These are phyloP conservation scores for Hormaphis cornu DNA, from an alignment of 1,140 invertebrate genomes.

Conservation along the genomic window DNA sequence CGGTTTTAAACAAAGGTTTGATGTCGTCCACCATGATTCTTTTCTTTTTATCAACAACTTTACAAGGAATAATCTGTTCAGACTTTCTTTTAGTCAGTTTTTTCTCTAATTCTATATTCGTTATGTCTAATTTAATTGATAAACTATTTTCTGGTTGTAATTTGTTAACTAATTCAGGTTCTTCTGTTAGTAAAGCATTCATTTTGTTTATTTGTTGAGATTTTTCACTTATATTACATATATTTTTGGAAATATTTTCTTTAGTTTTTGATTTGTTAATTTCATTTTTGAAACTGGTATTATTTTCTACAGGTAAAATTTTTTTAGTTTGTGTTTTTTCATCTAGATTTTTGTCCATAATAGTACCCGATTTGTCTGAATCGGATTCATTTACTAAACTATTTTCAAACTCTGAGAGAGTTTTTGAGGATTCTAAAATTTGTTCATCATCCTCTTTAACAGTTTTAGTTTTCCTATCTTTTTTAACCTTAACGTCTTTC, in stretches of 20 bases:
- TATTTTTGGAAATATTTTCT: background rate
- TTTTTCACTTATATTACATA: background rate
- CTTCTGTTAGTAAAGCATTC: background rate
- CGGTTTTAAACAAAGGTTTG: conserved; percentile 36
- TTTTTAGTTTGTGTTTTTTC: background rate
- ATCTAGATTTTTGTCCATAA: background rate
- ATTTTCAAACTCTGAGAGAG: background rate
- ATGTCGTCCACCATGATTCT: conserved; percentile 32
- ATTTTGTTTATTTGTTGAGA: background rate
- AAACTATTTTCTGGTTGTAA: background rate
- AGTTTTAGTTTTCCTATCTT: background rate
- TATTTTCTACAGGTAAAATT: background rate
- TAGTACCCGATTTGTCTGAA: background rate
- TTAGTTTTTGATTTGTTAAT: background rate
- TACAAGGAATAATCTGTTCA: background rate
- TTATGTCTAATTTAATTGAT: too few relatives aligned
- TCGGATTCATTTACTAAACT: background rate
- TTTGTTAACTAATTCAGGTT: too few relatives aligned
- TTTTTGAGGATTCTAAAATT: background rate
- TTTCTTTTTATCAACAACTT: background rate
- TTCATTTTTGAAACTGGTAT: background rate
- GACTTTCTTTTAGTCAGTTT: background rate
- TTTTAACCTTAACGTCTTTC: background rate
- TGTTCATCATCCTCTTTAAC: background rate
- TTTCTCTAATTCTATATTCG: background rate